These are phyloP conservation scores for Pseudonaja textilis DNA, from an alignment of 2,113 vertebrate genomes.

Conservation along the genomic window DNA sequence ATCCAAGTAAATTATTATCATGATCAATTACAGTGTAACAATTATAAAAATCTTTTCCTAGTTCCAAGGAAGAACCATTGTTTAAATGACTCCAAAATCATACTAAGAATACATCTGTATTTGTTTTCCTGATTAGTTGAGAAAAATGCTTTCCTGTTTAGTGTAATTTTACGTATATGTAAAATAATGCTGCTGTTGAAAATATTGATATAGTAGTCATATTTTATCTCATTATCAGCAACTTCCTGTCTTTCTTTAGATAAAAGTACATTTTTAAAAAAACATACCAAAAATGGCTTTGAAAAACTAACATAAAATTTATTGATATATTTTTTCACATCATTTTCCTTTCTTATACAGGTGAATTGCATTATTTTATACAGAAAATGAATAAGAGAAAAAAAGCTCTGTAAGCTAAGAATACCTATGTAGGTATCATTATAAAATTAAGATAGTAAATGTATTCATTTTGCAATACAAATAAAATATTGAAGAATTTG, in stretches of 20 bases:
- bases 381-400: not conserved
- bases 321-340: not conserved
- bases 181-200: constrained; percentile 55
- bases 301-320: not conserved
- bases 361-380: not conserved
- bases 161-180: constrained; percentile 64
- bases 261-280: constrained; percentile 24
- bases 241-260: constrained; percentile 57
- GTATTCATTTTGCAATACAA: not conserved
- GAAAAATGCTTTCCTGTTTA: constrained; percentile 84
- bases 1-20: constrained; percentile 13
- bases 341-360: not conserved
- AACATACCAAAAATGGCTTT: constrained; percentile 40
- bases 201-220: constrained; percentile 64
- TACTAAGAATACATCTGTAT: constrained; percentile 70
- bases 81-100: constrained; percentile 56
- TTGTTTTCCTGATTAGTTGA: constrained; percentile 70
- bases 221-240: constrained; percentile 66
- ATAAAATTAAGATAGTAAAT: not conserved
- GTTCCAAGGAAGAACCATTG: constrained; percentile 68
- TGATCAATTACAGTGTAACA: constrained; percentile 30
- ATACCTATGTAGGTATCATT: not conserved
- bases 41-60: constrained; percentile 42
- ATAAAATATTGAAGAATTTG: not conserved
- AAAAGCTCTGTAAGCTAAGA: not conserved